Evolutionary conservation across 1,140 invertebrate genomes (phyloP).

Genomic region (Drosophila eugracilis): DNA sequence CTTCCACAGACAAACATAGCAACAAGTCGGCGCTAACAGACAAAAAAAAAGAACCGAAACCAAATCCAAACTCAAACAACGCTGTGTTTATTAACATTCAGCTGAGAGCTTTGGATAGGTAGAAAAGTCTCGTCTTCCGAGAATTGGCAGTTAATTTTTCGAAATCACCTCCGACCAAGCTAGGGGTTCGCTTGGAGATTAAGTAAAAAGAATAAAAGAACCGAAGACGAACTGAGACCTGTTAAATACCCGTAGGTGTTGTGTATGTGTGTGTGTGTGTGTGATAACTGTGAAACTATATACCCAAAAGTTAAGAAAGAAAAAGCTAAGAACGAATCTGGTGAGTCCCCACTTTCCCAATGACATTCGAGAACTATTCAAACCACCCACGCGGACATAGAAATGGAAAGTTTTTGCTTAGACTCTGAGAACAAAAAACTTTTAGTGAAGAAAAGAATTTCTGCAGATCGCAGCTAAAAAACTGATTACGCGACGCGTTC

Average conservation of each 20-base stretch:
- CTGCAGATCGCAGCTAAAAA: conserved; percentile 58
- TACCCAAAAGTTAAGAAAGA: conserved; percentile 8
- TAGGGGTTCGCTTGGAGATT: too few species aligned
- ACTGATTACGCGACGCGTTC: conserved; percentile 79
- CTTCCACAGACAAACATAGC: conserved; percentile 62
- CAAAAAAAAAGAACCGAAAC: conserved; percentile 7
- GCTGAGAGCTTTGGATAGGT: conserved; percentile 43
- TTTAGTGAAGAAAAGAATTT: conserved; percentile 8
- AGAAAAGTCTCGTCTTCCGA: conserved; percentile 58
- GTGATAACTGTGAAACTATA: conserved; percentile 68
- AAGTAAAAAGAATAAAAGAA: conserved; percentile 44
- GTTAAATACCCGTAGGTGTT: conserved; percentile 53
- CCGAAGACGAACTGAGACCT: conserved; percentile 19
- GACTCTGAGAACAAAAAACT: conserved; percentile 20
- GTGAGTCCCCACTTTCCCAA: conserved; percentile 6
- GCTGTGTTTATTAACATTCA: conserved; percentile 74
- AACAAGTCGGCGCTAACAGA: conserved; percentile 72
- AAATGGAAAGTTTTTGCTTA: conserved; percentile 75
- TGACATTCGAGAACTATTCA: conserved; percentile 40
- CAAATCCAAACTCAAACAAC: conserved; percentile 38
- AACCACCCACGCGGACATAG: conserved; percentile 65
- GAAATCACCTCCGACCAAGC: conserved; percentile 56
- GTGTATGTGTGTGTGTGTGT: conserved; percentile 16
- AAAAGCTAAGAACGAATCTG: neutral
- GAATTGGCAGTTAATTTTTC: conserved; percentile 84